Conservation (phyloP, 2,888 invertebrate species). For the Coronaproctus castanopsis region DNA sequence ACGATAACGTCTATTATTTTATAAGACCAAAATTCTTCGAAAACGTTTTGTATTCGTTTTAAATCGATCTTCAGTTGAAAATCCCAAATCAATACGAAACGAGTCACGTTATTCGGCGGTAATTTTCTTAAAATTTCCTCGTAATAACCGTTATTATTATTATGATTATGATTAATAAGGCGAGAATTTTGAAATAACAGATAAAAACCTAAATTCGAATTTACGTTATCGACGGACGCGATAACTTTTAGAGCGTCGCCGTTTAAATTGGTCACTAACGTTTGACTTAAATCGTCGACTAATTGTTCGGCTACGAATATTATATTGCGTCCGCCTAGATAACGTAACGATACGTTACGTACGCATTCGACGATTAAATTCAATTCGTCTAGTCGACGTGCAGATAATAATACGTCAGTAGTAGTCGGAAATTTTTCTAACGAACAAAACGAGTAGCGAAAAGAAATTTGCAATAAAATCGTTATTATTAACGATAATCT, state of each 20-base stretch:
- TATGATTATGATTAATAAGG: background rate
- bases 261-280: background rate
- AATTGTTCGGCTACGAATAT: conserved; percentile 9
- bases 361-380: conserved; percentile 5
- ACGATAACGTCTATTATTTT: conserved; percentile 21
- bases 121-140: conserved; percentile 7
- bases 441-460: too few relatives aligned
- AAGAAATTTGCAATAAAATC: too few relatives aligned
- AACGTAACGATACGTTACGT: conserved; percentile 2
- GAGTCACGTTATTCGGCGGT: conserved; percentile 6
- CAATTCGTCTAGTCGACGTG: conserved; percentile 44
- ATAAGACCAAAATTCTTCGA: conserved; percentile 20
- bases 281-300: conserved; percentile 5
- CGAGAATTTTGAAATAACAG: background rate
- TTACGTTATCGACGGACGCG: background rate
- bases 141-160: too few relatives aligned
- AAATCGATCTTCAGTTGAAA: conserved; percentile 12
- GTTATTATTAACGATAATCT: too few relatives aligned
- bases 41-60: conserved; percentile 15
- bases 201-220: conserved; percentile 6
- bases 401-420: conserved; percentile 64
- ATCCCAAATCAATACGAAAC: conserved; percentile 7
- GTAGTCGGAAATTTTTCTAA: too few relatives aligned
- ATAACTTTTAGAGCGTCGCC: conserved; percentile 3
- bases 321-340: conserved; percentile 6